A percentile compares a stretch with the other conserved stretches of the same genome.
Evolutionary conservation across 2,113 vertebrate species (phyloP).

Genomic region (Donacobius atricapilla): DNA sequence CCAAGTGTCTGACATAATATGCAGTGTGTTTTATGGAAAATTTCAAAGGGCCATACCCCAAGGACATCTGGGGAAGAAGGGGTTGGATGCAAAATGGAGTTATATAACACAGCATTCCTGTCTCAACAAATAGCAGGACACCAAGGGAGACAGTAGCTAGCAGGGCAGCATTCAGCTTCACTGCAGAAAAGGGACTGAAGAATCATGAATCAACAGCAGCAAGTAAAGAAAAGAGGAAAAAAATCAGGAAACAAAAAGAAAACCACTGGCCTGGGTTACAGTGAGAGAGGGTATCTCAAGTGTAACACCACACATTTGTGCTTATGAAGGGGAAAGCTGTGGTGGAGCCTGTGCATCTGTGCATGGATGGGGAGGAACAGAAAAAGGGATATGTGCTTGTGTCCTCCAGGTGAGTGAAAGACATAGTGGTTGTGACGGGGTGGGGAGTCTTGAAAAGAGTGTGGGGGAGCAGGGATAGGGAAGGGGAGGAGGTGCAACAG

Average conservation of each 20-base stretch:
- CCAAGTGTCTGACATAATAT: neutral
- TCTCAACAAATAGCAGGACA: constrained; percentile 20
- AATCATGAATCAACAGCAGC: constrained; percentile 11
- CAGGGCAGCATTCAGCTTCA: constrained; percentile 39
- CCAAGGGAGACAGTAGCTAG: constrained; percentile 25
- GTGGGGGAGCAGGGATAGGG: constrained; percentile 4
- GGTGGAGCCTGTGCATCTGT: constrained; percentile 19
- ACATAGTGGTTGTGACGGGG: neutral
- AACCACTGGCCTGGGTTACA: neutral
- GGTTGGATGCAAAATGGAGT: constrained; percentile 11
- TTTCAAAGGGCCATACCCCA: neutral
- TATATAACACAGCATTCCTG: constrained; percentile 16
- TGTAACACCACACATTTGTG: constrained; percentile 28
- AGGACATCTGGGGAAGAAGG: neutral
- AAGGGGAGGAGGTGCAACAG: neutral
- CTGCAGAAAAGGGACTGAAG: constrained; percentile 29
- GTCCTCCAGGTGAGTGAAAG: constrained; percentile 18
- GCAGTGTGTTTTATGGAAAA: neutral
- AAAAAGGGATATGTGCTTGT: neutral
- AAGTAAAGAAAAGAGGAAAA: constrained; percentile 18
- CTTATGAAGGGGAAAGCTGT: constrained; percentile 28
- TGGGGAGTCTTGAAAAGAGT: neutral
- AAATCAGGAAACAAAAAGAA: constrained; percentile 11
- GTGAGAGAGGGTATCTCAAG: constrained; percentile 34
- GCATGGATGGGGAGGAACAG: constrained; percentile 28